These are phyloP conservation scores for Eupithecia centaureata DNA, from an alignment of 2,888 invertebrate genomes.

Conservation along the genomic window DNA sequence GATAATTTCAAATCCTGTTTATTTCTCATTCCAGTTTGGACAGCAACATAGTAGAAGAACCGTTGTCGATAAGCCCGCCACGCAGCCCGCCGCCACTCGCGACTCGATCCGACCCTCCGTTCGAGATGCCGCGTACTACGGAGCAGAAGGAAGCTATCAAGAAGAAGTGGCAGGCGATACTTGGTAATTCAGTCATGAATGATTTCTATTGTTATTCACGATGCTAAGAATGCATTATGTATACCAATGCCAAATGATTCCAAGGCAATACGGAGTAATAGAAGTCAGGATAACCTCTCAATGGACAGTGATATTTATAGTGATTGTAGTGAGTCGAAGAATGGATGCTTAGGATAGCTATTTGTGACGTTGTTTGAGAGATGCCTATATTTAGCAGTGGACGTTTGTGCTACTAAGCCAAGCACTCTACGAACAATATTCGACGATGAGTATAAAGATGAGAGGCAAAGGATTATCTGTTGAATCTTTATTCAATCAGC, in stretches of 20 bases:
- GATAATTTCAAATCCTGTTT: too few species aligned
- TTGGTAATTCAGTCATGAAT: constrained; percentile 74
- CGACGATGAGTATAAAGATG: background rate
- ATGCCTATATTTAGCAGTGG: background rate
- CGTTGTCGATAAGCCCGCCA: constrained; percentile 49
- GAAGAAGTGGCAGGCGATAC: constrained; percentile 92
- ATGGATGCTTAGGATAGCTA: background rate
- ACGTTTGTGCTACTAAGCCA: background rate
- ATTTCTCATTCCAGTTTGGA: constrained; percentile 47
- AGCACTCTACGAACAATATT: background rate
- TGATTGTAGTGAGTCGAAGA: background rate
- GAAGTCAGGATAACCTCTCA: background rate
- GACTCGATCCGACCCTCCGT: constrained; percentile 61
- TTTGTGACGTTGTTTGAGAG: background rate
- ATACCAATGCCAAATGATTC: background rate
- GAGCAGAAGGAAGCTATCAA: constrained; percentile 91
- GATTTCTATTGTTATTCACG: background rate
- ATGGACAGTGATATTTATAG: background rate
- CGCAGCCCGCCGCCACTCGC: constrained; percentile 49
- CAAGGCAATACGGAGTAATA: background rate
- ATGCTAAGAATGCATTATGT: background rate
- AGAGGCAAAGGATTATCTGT: background rate
- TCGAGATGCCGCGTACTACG: constrained; percentile 85
- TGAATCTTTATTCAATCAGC: background rate
- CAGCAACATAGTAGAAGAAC: constrained; percentile 51